Evolutionary conservation across 92 coral and sea anemone genomes (phyloP).

Genomic region (Scolanthus callimorphus): DNA sequence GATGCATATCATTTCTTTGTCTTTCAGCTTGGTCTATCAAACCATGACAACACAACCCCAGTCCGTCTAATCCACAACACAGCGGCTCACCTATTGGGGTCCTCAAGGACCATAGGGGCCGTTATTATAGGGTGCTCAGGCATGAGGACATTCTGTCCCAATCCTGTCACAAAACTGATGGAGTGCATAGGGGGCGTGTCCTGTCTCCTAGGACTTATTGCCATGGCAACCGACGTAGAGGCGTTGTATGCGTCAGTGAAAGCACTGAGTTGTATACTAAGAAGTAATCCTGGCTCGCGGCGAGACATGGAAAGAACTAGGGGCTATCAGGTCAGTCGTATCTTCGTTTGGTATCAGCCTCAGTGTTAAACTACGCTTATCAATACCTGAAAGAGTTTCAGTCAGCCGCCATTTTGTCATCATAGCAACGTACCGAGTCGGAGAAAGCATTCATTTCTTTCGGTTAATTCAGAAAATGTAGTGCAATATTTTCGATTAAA

Average conservation of each 20-base stretch:
- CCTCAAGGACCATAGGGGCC: slow-evolving; percentile 90
- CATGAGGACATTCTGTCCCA: slow-evolving; percentile 86
- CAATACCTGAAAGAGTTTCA: too few relatives aligned
- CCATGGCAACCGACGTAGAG: slow-evolving; percentile 92
- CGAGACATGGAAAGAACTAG: slow-evolving; percentile 89
- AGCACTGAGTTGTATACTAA: slow-evolving; percentile 88
- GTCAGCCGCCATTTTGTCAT: too few relatives aligned
- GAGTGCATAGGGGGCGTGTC: slow-evolving; percentile 92
- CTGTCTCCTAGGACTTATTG: slow-evolving; percentile 85
- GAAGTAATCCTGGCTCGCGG: slow-evolving; percentile 84
- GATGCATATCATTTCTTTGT: not conserved
- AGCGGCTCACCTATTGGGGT: slow-evolving; percentile 85
- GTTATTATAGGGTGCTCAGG: slow-evolving; percentile 91
- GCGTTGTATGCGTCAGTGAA: slow-evolving; percentile 93
- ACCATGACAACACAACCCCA: slow-evolving; percentile 83
- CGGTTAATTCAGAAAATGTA: too few relatives aligned
- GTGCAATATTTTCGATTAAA: too few relatives aligned
- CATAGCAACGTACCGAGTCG: too few relatives aligned
- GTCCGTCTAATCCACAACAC: slow-evolving; percentile 95
- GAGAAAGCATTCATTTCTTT: too few relatives aligned
- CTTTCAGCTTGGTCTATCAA: slow-evolving; percentile 76
- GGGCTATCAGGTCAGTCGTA: slow-evolving; percentile 87
- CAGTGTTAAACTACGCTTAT: too few relatives aligned
- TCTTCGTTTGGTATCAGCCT: too few relatives aligned
- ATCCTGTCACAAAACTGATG: slow-evolving; percentile 89